phyloP scores from a whole-genome alignment of 1,140 invertebrate species.

The Phenacoccus solenopsis region DNA sequence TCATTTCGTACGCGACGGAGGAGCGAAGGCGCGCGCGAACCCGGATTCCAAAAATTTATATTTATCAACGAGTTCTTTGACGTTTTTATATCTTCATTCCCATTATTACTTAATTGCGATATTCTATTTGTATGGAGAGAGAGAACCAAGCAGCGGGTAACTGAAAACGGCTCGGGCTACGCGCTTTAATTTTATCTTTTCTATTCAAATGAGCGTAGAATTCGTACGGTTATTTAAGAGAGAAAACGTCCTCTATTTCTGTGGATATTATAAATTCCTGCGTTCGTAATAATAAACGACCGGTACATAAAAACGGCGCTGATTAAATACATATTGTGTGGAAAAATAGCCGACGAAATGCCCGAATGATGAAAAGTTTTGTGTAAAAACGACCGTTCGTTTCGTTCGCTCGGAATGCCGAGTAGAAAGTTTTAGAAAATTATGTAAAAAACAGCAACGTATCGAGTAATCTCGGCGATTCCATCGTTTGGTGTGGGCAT shows the following conservation, averaged over 20 bases:
- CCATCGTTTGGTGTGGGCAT: no score
- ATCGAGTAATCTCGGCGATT: no score
- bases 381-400: background rate
- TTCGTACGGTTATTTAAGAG: no score
- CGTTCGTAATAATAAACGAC: background rate
- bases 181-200: background rate
- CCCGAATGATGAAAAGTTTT: background rate
- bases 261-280: background rate
- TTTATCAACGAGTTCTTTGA: background rate
- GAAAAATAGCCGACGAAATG: background rate
- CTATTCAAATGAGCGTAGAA: background rate
- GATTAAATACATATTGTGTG: background rate
- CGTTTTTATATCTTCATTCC: background rate
- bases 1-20: background rate
- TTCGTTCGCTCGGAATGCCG: no score
- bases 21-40: background rate
- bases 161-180: background rate
- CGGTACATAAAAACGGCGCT: background rate
- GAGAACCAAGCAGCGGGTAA: background rate
- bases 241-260: no score
- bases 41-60: background rate
- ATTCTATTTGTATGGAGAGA: background rate
- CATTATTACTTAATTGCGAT: constrained; percentile 3
- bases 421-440: no score
- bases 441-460: no score